Evolutionary conservation across 2,113 vertebrate species (phyloP), one percentile per base, ranked within the genome.

Genomic region (Triplophysa siluroides): DNA sequence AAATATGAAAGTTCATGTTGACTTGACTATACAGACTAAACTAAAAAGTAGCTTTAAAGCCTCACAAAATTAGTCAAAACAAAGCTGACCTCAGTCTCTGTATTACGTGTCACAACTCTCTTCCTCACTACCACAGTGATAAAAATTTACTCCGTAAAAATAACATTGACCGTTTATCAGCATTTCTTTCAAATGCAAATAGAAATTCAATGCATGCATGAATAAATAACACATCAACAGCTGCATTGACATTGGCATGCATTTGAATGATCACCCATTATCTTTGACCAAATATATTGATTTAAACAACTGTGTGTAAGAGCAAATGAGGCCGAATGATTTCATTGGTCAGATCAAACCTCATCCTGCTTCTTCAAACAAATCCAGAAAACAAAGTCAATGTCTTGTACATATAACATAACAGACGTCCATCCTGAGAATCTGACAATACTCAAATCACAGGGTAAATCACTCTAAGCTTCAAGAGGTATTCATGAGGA

Each of bases 141-240:
- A 83, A 86, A 88, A 87, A 88, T 89, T 58, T 86, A 91, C 90
- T 71, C 66, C 60, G 73, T 38, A 83, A 67, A 83, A 67, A 83
- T 69, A 80, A 33, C 75, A 85, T 80, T 29, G 78, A 88, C 71
- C 83, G 81, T 26, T 61, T 62, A 78, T 64, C 83, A 81, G 62
- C 81, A 82, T 84, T 87, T 88, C 21, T 43, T 43, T 43, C 41
- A 80, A 83, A 41, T 52, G 86, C 86, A 85, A 86, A 88, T 87
- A 87, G 88, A 87, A 82, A 88, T 26, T 60, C 87, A 81, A 87
- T 86, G 83, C 77, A 83, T 26, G 18, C 24, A n/a, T 2, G 11
- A 1, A 29, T 29, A 9, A 52, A 21, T 7, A 72, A 23, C 69
- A 72, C 23, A n/a, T 58, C 52, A 56, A 41, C 72, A 13, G 26